Conservation (phyloP, 1,140 invertebrate species). For the Pseudachorutes palmiensis region DNA sequence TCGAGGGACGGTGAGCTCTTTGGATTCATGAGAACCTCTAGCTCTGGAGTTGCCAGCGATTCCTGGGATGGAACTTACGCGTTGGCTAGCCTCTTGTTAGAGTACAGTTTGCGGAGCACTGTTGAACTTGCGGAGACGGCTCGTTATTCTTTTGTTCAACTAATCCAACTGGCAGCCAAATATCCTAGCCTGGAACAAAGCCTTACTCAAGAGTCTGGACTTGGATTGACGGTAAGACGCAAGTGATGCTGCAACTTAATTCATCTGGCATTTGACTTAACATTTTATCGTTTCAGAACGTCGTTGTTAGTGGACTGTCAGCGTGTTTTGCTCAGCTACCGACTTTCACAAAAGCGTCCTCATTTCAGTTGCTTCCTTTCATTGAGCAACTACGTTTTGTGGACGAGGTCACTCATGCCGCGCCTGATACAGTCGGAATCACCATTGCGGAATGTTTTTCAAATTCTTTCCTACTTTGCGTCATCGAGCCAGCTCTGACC, state of each 20-base stretch:
- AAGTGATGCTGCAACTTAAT: background rate
- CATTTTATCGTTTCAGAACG: slow-evolving; percentile 24
- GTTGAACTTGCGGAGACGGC: slow-evolving; percentile 24
- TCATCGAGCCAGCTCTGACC: slow-evolving; percentile 33
- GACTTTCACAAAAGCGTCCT: slow-evolving; percentile 23
- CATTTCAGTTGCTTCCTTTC: slow-evolving; percentile 30
- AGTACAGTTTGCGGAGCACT: slow-evolving; percentile 29
- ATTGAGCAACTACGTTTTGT: slow-evolving; percentile 34
- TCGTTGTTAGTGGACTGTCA: slow-evolving; percentile 33
- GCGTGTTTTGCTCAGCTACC: slow-evolving; percentile 36
- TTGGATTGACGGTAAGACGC: slow-evolving; percentile 31
- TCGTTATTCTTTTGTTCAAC: slow-evolving; percentile 29
- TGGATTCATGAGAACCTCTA: slow-evolving; percentile 18
- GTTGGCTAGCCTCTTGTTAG: slow-evolving; percentile 33
- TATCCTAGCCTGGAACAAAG: slow-evolving; percentile 29
- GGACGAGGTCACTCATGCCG: slow-evolving; percentile 26
- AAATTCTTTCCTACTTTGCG: slow-evolving; percentile 29
- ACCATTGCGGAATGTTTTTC: slow-evolving; percentile 34
- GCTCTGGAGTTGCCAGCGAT: background rate
- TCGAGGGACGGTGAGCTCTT: slow-evolving; percentile 31
- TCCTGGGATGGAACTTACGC: slow-evolving; percentile 33
- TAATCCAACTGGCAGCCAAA: slow-evolving; percentile 29
- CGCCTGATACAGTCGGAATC: slow-evolving; percentile 15
- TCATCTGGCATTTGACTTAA: slow-evolving; percentile 12
- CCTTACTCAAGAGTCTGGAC: slow-evolving; percentile 28